Evolutionary conservation across 2,888 invertebrate genomes (phyloP).

Genomic region (Stratiomys singularior): DNA sequence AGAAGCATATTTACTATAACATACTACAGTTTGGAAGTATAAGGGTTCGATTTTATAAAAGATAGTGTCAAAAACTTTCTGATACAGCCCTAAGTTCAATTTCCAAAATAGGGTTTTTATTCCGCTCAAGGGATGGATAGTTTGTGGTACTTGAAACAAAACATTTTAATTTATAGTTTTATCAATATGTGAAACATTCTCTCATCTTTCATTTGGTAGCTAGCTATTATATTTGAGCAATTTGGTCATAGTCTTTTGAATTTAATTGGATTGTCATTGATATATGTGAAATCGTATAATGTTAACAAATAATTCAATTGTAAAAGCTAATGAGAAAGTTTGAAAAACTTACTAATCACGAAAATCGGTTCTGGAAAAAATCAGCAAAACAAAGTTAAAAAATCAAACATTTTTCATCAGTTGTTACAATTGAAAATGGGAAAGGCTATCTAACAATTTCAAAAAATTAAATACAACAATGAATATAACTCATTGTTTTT

Average conservation of each 20-base stretch:
- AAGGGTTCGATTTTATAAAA: too few relatives aligned
- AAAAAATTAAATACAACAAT: background rate
- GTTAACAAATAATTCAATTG: slow-evolving; percentile 1
- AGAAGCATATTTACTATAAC: too few relatives aligned
- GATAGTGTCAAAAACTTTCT: too few relatives aligned
- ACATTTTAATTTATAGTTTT: background rate
- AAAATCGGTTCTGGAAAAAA: too few relatives aligned
- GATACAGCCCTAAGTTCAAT: background rate
- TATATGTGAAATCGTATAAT: slow-evolving; percentile 15
- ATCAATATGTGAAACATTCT: background rate
- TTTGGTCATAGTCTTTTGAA: slow-evolving; percentile 4
- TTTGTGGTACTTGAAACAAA: background rate
- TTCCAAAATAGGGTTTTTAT: too few relatives aligned
- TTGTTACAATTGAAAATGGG: background rate
- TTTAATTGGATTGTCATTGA: background rate
- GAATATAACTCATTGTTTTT: too few relatives aligned
- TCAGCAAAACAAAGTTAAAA: too few relatives aligned
- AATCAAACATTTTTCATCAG: background rate
- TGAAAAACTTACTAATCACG: too few relatives aligned
- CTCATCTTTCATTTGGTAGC: slow-evolving; percentile 15
- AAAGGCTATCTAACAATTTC: slow-evolving; percentile 7
- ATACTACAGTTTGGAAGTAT: too few relatives aligned
- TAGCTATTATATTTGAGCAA: background rate
- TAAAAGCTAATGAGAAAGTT: background rate
- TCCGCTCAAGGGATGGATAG: background rate